Conservation (phyloP, 2,797 vertebrate species). For the Austrolebias charrua region DNA sequence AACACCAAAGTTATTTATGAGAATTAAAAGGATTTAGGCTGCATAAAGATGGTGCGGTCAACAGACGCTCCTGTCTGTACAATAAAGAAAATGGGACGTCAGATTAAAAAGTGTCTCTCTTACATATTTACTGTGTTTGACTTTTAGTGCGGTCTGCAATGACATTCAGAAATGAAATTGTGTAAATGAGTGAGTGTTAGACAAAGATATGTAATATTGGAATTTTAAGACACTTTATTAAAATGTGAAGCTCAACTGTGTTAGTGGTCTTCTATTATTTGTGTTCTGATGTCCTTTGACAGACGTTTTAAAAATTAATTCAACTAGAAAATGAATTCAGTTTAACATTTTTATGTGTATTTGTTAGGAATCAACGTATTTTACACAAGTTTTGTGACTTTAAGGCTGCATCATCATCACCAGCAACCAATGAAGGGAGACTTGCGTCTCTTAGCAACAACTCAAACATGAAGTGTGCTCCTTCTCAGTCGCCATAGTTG, state of each 20-base stretch:
- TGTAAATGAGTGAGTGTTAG: too few relatives aligned
- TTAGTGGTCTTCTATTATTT: neutral
- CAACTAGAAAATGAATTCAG: neutral
- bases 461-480: constrained; percentile 11
- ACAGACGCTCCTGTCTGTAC: too few relatives aligned
- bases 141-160: too few relatives aligned
- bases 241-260: neutral
- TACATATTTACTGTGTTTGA: too few relatives aligned
- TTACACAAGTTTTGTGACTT: constrained; percentile 20
- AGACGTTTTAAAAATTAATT: too few relatives aligned
- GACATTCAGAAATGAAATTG: too few relatives aligned
- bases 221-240: neutral
- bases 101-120: too few relatives aligned
- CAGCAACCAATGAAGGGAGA: constrained; percentile 28
- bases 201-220: neutral
- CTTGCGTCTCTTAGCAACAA: constrained; percentile 42
- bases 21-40: too few relatives aligned
- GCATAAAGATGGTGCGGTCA: too few relatives aligned
- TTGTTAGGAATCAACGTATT: neutral
- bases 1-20: too few relatives aligned
- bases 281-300: neutral
- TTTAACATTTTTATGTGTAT: neutral
- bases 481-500: too few relatives aligned
- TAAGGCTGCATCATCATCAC: constrained; percentile 20
- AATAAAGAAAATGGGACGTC: too few relatives aligned